Conservation (phyloP, 2,113 vertebrate genomes). For the Peromyscus polionotus region DNA sequence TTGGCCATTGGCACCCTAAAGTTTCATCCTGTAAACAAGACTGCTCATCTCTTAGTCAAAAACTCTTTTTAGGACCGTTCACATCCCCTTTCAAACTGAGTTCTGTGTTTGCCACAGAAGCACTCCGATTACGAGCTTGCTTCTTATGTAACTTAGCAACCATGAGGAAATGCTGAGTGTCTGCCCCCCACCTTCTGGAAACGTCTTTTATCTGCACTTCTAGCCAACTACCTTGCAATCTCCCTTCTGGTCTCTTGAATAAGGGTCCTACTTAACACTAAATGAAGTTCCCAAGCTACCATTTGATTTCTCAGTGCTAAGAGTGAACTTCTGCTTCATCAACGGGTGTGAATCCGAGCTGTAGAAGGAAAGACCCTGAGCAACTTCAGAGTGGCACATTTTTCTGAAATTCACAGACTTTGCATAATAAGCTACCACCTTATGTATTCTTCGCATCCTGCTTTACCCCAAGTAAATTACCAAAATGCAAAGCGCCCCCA, state of each 20-base stretch:
- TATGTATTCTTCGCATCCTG: conserved; percentile 40
- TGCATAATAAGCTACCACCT: conserved; percentile 43
- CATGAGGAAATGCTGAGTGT: neutral
- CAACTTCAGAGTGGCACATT: conserved; percentile 37
- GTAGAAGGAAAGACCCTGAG: conserved; percentile 26
- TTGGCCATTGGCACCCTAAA: neutral
- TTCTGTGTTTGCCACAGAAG: conserved; percentile 41
- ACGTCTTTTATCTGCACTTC: conserved; percentile 44
- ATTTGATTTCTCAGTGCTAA: neutral
- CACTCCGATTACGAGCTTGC: conserved; percentile 41
- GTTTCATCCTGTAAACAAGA: neutral
- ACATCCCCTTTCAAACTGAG: neutral
- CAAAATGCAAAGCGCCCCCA: neutral
- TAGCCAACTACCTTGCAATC: neutral
- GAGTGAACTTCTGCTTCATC: conserved; percentile 62
- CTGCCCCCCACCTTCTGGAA: conserved; percentile 4
- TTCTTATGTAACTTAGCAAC: conserved; percentile 48
- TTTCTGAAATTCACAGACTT: conserved; percentile 56
- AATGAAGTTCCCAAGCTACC: conserved; percentile 43
- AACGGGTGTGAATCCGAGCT: conserved; percentile 45
- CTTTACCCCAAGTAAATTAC: conserved; percentile 10
- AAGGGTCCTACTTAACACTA: neutral
- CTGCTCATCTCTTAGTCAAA: neutral
- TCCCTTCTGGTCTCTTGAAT: conserved; percentile 56
- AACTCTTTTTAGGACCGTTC: neutral